Conservation (phyloP, 2,797 vertebrate species). For the Chiloscyllium punctatum region DNA sequence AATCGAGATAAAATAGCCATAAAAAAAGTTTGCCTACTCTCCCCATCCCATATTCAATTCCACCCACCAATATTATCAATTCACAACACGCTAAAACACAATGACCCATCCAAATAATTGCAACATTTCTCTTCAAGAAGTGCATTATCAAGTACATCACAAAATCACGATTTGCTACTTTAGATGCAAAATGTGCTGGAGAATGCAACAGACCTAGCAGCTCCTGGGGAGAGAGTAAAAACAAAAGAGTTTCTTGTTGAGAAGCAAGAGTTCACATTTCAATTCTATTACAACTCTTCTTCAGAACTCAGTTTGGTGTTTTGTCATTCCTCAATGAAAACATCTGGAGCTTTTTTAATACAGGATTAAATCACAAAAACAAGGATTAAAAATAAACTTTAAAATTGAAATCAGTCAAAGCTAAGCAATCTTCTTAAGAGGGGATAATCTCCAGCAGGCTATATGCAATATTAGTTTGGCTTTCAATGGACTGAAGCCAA, state of each 20-base stretch:
- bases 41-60: neutral
- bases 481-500: neutral
- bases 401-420: slow-evolving; percentile 10
- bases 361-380: neutral
- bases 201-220: no score
- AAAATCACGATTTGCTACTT: no score
- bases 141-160: neutral
- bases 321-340: neutral
- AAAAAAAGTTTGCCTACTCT: neutral
- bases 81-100: neutral
- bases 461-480: neutral
- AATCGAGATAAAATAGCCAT: neutral
- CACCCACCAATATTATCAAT: neutral
- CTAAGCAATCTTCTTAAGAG: neutral
- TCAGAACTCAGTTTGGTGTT: neutral
- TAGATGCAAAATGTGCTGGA: no score
- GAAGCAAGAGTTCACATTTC: no score
- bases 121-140: no score
- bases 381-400: neutral
- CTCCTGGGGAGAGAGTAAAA: no score
- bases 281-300: no score
- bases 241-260: no score
- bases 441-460: slow-evolving; percentile 3
- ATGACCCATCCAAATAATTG: neutral
- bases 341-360: neutral